phyloP scores from a whole-genome alignment of 2,113 vertebrate genomes.

The Paramisgurnus dabryanus region DNA sequence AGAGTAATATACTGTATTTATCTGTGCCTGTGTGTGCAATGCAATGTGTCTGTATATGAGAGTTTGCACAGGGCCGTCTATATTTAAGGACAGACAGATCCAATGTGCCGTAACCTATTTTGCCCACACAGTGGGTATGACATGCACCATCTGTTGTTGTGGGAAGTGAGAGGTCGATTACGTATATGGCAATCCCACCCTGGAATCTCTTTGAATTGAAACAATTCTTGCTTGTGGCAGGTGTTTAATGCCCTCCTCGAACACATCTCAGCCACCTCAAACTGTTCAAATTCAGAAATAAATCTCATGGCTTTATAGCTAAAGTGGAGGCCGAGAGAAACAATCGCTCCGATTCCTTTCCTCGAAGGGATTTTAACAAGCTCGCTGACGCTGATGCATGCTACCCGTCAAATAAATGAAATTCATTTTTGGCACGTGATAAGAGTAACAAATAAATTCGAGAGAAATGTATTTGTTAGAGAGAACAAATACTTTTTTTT shows the following conservation, averaged over 20 bases:
- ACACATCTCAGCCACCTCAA: constrained; percentile 21
- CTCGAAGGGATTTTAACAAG: neutral
- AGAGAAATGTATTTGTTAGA: constrained; percentile 26
- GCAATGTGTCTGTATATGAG: neutral
- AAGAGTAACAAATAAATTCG: constrained; percentile 27
- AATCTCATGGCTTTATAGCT: constrained; percentile 29
- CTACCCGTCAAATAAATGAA: constrained; percentile 23
- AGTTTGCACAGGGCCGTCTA: constrained; percentile 4
- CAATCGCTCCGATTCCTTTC: constrained; percentile 8
- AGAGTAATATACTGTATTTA: neutral
- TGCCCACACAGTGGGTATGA: neutral
- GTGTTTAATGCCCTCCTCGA: constrained; percentile 51
- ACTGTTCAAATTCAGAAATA: constrained; percentile 26
- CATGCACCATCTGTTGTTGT: constrained; percentile 44
- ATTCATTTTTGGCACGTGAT: constrained; percentile 19
- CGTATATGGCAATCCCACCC: constrained; percentile 61
- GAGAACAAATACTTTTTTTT: constrained; percentile 7
- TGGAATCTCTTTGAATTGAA: constrained; percentile 59
- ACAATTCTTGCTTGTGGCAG: constrained; percentile 45
- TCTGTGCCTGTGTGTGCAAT: neutral
- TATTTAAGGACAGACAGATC: constrained; percentile 44
- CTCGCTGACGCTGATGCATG: neutral
- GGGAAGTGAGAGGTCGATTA: constrained; percentile 62
- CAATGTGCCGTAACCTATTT: constrained; percentile 32
- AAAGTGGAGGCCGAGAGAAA: constrained; percentile 23